A percentile compares a stretch with the other conserved stretches of the same genome.
Conservation (phyloP, 35 echinoderm and acorn worm genomes). For the Ptychodera flava region DNA sequence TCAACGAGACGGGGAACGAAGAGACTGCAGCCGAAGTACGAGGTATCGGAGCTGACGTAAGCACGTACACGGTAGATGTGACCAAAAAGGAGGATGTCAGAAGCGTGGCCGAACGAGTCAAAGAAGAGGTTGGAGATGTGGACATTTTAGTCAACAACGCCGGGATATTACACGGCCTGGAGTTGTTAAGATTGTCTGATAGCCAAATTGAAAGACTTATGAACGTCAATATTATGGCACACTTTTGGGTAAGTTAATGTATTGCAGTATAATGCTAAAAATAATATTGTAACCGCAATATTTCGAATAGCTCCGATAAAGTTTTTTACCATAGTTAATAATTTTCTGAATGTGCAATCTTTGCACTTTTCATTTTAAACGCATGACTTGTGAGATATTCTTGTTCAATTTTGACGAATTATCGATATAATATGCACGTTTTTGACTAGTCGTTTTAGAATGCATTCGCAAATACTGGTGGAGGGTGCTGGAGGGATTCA, state of each 20-base stretch:
- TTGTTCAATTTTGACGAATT: too few relatives aligned
- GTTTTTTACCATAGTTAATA: too few relatives aligned
- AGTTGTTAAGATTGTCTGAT: constrained; percentile 44
- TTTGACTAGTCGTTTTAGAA: too few relatives aligned
- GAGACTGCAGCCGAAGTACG: constrained; percentile 51
- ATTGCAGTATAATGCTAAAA: too few relatives aligned
- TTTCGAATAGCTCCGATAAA: too few relatives aligned
- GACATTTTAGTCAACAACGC: constrained; percentile 80
- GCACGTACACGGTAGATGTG: constrained; percentile 67
- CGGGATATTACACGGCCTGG: constrained; percentile 45
- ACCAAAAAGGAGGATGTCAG: constrained; percentile 50
- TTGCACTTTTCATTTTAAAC: too few relatives aligned
- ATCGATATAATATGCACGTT: too few relatives aligned
- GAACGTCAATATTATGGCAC: constrained; percentile 47
- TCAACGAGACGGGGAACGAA: constrained; percentile 70
- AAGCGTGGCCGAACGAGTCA: constrained; percentile 35
- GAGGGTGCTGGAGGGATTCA: too few relatives aligned
- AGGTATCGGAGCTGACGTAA: constrained; percentile 18
- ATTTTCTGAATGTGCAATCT: too few relatives aligned
- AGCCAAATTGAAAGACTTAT: constrained; percentile 49
- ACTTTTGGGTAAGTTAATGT: constrained; percentile 67
- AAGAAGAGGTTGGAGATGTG: constrained; percentile 59
- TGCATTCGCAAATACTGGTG: too few relatives aligned
- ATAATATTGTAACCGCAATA: too few relatives aligned
- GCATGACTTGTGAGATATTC: too few relatives aligned